Base-by-base conservation (phyloP, 2,888 invertebrate species). In the Hyppa rectilinea region DNA sequence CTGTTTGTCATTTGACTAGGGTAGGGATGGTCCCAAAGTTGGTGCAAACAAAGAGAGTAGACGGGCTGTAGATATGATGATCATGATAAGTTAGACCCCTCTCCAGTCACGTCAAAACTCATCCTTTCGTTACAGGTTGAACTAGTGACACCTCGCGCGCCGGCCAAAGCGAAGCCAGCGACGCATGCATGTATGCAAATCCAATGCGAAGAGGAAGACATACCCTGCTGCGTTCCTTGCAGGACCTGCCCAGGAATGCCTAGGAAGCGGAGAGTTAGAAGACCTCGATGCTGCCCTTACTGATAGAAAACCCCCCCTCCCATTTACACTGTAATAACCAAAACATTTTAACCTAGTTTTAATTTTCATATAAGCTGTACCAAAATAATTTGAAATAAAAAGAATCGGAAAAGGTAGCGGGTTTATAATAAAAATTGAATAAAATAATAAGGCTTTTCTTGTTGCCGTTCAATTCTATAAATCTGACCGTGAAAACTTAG, bases 81-180 rank as follows among this genome's bases (percentile, higher is more conserved):
- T 38, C 10, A n/a, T 53, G 38, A 20, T 4, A 23, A 31, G 36
- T 2, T 4, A 66, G 23, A 5, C 34, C 26, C 10, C n/a, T 36
- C 10, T 0, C 17, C 17, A 38, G n/a, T 9, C n/a, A 17, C 4
- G 2, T 29, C 6, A n/a, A 34, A 20, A 49, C 31, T 52, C 26
- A 29, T 55, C 23, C 23, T 34, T 71, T 29, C 4, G 53, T 75
- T 72, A 14, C 96, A 98, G 94, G 96, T 98, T 82, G 98, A 98
- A 85, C 90, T 98, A 86, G 96, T 97, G 63, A 98, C 98, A 0
- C 98, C 98, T 0, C 97, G 97, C 72, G 97, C 97, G 0, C 97
- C 97, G 0, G 96, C 97, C 0, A 94, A 96, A 40, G 88, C 95
- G 29, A 96, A 96, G 17, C 97, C 97, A 0, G 93, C 96, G 0